Evolutionary conservation across 2,888 invertebrate genomes (phyloP), one percentile per base, ranked within the genome.

Genomic region (Acanthoscelides obtectus): DNA sequence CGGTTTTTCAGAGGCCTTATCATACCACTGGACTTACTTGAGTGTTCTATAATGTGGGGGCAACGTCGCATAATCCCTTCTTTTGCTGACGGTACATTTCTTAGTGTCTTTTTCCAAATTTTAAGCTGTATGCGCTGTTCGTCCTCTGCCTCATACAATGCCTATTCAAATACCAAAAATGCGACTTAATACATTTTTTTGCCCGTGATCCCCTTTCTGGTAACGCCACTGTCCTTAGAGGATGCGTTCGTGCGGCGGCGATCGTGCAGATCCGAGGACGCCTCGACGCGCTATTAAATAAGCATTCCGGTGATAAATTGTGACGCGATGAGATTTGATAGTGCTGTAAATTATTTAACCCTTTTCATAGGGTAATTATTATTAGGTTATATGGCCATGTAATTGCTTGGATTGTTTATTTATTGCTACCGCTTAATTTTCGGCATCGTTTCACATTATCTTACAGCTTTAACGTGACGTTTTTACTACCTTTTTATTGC

Each of bases 301-400:
- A 85, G 85, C 85, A 85, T 85, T 85, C 83, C 82, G 81, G 85
- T 85, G 85, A 85, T 85, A 85, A 85, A 85, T 85, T 85, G 85
- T 85, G 85, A 85, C 85, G 84, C 83, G 84, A 83, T 81, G 84
- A 85, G 85, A 85, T 85, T 85, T 85, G 85, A 85, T 85, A 85
- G 84, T 85, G 85, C 83, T 82, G 84, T 85, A 85, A 85, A 85
- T 85, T 85, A 85, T 85, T 85, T 85, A 84, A 84, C 84, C 84
- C 84, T 84, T 85, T 85, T 84, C 84, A 82, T 82, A 80, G 81
- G 83, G 84, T 84, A 84, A 84, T 84, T 84, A 84, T 85, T 84
- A 83, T 83, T 83, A 83, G 82, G 81, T 82, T 82, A 82, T 79
- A 73, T 66, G 69, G 69, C 70, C 67, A 69, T 71, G 70, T 73